These are phyloP conservation scores for Polia nebulosa DNA, from an alignment of 2,888 invertebrate species.

Conservation along the genomic window DNA sequence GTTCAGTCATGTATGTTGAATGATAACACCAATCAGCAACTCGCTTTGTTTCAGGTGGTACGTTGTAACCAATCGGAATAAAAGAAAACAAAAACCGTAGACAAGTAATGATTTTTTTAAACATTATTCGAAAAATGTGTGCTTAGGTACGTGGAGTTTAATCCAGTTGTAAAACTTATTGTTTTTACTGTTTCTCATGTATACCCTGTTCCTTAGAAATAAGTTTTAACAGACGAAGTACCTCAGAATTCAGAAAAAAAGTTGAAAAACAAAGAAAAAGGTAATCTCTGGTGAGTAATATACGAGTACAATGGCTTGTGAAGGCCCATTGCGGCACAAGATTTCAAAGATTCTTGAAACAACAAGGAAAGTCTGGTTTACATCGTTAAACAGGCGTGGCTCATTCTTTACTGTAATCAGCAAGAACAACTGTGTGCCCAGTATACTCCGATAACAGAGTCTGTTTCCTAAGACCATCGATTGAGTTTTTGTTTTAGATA, in stretches of 20 bases:
- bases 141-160: conserved; percentile 29
- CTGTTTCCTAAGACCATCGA: too few species aligned
- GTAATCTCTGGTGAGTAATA: too few species aligned
- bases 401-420: neutral
- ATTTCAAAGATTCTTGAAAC: too few species aligned
- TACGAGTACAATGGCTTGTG: conserved; percentile 1
- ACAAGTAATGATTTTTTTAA: conserved; percentile 32
- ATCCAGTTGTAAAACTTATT: neutral
- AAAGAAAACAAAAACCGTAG: conserved; percentile 62
- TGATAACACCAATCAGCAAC: conserved; percentile 51
- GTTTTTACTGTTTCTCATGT: too few species aligned
- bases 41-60: conserved; percentile 33
- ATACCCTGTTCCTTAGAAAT: too few species aligned
- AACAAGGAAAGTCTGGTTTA: neutral
- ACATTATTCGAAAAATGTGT: neutral
- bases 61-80: conserved; percentile 48
- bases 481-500: too few species aligned
- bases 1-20: conserved; percentile 23
- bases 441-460: neutral
- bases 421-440: neutral
- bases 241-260: too few species aligned
- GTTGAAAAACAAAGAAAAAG: too few species aligned
- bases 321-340: neutral
- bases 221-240: neutral
- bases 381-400: too few species aligned